Conservation (phyloP, 2,113 vertebrate species). For the Spilogale gracilis region DNA sequence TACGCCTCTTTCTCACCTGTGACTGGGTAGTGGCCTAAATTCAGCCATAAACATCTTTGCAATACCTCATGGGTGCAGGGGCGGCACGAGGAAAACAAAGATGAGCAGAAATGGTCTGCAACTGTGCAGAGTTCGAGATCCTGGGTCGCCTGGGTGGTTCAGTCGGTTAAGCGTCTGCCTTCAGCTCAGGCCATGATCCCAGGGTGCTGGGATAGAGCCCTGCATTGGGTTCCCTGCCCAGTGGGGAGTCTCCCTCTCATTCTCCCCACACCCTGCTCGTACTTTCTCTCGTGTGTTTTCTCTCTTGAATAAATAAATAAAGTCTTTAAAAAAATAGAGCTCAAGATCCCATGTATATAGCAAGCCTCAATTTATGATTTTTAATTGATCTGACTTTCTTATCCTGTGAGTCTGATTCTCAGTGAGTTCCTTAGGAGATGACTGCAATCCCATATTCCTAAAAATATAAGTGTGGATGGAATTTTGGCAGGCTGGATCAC, state of each 20-base stretch:
- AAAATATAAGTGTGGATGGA: not conserved
- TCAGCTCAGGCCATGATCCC: no score
- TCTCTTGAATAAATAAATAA: no score
- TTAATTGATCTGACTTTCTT: not conserved
- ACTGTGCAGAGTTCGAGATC: not conserved
- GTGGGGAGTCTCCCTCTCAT: no score
- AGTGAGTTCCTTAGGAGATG: not conserved
- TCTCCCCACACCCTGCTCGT: no score
- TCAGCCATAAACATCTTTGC: not conserved
- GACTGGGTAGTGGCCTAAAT: not conserved
- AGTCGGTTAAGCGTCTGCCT: no score
- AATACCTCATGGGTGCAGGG: not conserved
- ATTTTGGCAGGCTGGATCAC: not conserved
- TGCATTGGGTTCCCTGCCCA: no score
- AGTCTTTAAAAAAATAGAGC: not conserved
- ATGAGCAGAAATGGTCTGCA: no score
- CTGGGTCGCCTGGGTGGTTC: no score
- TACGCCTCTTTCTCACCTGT: conserved; percentile 34
- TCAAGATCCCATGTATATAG: not conserved
- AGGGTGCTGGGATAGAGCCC: no score
- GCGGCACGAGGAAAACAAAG: rapidly evolving
- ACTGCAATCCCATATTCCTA: not conserved
- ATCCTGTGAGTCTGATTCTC: not conserved
- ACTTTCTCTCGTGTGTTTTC: no score
- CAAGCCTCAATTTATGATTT: not conserved